These are phyloP conservation scores for Scaptomyza hsui DNA, from an alignment of 1,140 invertebrate species.

Conservation along the genomic window DNA sequence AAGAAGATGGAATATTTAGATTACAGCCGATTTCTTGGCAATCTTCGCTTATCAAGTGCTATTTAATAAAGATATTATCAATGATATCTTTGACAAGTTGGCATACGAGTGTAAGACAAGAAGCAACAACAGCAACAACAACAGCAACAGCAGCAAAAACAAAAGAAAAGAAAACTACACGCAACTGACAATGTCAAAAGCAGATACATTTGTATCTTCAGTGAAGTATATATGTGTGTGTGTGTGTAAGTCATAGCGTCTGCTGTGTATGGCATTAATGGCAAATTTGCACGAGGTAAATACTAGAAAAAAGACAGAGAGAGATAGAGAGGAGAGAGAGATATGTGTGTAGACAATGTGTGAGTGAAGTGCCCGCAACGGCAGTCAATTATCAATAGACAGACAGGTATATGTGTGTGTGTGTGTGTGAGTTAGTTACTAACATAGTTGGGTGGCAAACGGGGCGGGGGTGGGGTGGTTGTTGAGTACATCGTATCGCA, in stretches of 20 bases:
- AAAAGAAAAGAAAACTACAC: slow-evolving; percentile 45
- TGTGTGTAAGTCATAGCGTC: slow-evolving; percentile 47
- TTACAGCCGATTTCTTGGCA: not conserved
- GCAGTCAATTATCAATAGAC: slow-evolving; percentile 78
- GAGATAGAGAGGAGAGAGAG: slow-evolving; percentile 9
- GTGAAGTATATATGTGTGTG: slow-evolving; percentile 24
- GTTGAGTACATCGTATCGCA: slow-evolving; percentile 55
- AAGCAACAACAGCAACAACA: slow-evolving; percentile 42
- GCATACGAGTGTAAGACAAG: slow-evolving; percentile 32
- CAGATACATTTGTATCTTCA: slow-evolving; percentile 66
- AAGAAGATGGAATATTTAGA: slow-evolving; percentile 1
- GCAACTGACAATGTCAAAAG: slow-evolving; percentile 49
- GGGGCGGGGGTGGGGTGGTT: not conserved
- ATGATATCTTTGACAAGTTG: slow-evolving; percentile 16
- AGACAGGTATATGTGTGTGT: slow-evolving; percentile 15
- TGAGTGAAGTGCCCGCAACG: slow-evolving; percentile 50
- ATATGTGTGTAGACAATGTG: slow-evolving; percentile 21
- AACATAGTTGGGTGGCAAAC: slow-evolving; percentile 19
- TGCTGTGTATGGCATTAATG: slow-evolving; percentile 68
- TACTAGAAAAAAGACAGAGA: slow-evolving; percentile 37
- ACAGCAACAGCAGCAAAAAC: slow-evolving; percentile 34
- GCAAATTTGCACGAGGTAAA: slow-evolving; percentile 80
- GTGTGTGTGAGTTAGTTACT: slow-evolving; percentile 31
- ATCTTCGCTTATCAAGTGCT: not conserved
- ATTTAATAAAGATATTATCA: slow-evolving; percentile 8